Percentiles rank a stretch among this genome's conserved stretches.
Evolutionary conservation across 1,140 invertebrate genomes (phyloP).

Genomic region (Cotesia glomerata): DNA sequence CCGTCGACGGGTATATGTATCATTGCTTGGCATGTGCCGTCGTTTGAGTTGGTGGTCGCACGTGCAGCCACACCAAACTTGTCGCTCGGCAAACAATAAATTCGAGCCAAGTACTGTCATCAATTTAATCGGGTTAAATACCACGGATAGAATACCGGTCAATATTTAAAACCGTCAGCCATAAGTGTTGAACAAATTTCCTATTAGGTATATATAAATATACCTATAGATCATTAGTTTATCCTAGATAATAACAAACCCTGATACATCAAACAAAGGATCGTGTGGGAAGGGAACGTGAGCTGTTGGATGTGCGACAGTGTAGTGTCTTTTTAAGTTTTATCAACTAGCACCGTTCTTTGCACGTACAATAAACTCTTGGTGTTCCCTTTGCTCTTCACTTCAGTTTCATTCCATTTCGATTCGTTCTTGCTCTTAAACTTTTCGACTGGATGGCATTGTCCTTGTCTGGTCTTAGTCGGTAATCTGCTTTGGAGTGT

Average conservation of each 20-base stretch:
- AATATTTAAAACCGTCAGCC: neutral
- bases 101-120: slow-evolving; percentile 22
- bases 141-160: neutral
- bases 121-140: slow-evolving; percentile 2
- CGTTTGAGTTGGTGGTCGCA: slow-evolving; percentile 36
- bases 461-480: slow-evolving; percentile 1
- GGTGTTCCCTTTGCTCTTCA: too few species aligned
- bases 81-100: slow-evolving; percentile 53
- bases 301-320: too few species aligned
- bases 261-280: too few species aligned
- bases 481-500: slow-evolving; percentile 25
- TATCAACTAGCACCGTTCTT: too few species aligned
- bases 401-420: too few species aligned
- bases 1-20: neutral
- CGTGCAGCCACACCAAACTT: slow-evolving; percentile 50
- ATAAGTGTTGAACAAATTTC: neutral
- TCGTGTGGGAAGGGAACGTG: too few species aligned
- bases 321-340: too few species aligned
- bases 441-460: neutral
- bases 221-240: too few species aligned
- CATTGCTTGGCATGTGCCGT: slow-evolving; percentile 49
- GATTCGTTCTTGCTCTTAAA: too few species aligned
- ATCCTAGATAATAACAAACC: too few species aligned
- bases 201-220: too few species aligned
- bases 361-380: too few species aligned